These are phyloP conservation scores for Phalangium opilio DNA, from an alignment of 2,888 invertebrate genomes.

Conservation along the genomic window DNA sequence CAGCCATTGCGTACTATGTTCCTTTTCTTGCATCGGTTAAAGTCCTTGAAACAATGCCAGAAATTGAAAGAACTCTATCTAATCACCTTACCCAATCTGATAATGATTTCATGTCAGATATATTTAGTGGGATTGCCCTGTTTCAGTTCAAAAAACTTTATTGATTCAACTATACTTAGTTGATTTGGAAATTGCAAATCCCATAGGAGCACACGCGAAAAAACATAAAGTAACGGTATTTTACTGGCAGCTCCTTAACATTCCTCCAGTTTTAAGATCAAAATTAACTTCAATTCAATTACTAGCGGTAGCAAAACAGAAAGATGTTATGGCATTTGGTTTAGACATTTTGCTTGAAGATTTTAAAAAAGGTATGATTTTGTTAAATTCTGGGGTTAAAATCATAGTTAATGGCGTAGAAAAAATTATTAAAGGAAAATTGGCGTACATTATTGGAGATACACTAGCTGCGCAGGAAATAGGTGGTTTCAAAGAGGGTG, in stretches of 20 bases:
- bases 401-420: neutral
- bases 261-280: conserved; percentile 6
- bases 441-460: conserved; percentile 1
- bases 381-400: neutral
- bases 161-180: neutral
- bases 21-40: conserved; percentile 1
- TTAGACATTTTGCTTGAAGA: neutral
- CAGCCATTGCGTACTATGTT: conserved; percentile 1
- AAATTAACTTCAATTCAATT: neutral
- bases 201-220: conserved; percentile 3
- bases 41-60: conserved; percentile 1
- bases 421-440: neutral
- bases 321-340: neutral
- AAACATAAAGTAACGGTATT: conserved; percentile 4
- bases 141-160: neutral
- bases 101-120: neutral
- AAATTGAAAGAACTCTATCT: neutral
- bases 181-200: conserved; percentile 5
- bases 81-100: neutral
- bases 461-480: conserved; percentile 4
- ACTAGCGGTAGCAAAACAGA: neutral
- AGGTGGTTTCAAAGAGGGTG: conserved; percentile 6
- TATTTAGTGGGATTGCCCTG: conserved; percentile 1
- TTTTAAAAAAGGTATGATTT: too few species aligned
- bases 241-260: conserved; percentile 1